phyloP scores from a whole-genome alignment of 2,888 invertebrate genomes.

The Boloria euphrosyne region DNA sequence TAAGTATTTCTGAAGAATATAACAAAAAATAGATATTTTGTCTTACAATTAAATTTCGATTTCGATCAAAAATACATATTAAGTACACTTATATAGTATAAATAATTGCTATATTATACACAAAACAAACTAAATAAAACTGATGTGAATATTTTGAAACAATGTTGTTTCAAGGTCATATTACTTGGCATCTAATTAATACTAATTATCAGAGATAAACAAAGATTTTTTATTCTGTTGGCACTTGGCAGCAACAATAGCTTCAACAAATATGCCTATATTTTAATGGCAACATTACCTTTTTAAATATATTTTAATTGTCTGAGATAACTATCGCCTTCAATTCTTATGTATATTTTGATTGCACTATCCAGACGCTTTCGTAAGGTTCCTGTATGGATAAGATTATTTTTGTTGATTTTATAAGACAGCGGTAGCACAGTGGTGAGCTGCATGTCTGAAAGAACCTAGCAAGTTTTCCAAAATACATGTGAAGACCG shows the following conservation, averaged over 20 bases:
- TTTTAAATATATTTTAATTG: neutral
- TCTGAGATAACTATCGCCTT: neutral
- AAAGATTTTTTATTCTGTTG: neutral
- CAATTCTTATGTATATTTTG: too few relatives aligned
- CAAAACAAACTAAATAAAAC: neutral
- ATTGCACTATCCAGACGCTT: too few relatives aligned
- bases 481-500: too few relatives aligned
- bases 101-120: neutral
- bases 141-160: neutral
- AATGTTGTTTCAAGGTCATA: neutral
- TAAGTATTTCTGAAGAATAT: too few relatives aligned
- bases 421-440: too few relatives aligned
- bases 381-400: too few relatives aligned
- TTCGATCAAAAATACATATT: too few relatives aligned
- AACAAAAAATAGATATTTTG: too few relatives aligned
- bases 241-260: neutral
- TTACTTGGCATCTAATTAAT: constrained; percentile 8
- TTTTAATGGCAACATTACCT: neutral
- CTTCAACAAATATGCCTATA: neutral
- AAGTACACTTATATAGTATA: neutral
- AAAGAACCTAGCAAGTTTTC: too few relatives aligned
- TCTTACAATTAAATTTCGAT: too few relatives aligned
- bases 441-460: too few relatives aligned
- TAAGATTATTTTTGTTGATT: too few relatives aligned
- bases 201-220: neutral